phyloP scores from a whole-genome alignment of 2,113 vertebrate species.

The Ibidorhyncha struthersii region DNA sequence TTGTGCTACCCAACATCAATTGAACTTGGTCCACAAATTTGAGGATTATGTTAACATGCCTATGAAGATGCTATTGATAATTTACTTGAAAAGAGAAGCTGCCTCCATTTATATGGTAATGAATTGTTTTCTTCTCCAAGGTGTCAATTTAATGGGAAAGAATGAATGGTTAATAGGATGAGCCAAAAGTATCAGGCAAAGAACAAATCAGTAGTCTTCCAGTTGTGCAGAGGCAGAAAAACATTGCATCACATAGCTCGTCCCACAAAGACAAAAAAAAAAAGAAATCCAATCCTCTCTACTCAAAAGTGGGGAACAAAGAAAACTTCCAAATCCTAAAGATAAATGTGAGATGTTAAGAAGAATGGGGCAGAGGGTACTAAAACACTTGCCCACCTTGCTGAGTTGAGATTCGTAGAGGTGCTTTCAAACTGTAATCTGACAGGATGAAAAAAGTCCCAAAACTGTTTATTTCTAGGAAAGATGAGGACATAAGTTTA shows the following conservation, averaged over 20 bases:
- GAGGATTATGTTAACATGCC: background rate
- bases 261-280: background rate
- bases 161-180: background rate
- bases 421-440: background rate
- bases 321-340: background rate
- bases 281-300: background rate
- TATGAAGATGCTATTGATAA: background rate
- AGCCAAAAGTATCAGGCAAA: background rate
- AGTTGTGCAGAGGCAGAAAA: background rate
- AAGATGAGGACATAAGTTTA: background rate
- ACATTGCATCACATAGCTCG: background rate
- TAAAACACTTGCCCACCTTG: background rate
- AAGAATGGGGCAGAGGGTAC: background rate
- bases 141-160: background rate
- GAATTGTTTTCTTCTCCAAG: background rate
- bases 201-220: background rate
- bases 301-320: background rate
- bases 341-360: background rate
- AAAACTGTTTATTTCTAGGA: background rate
- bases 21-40: background rate
- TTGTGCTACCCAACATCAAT: background rate
- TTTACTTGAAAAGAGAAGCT: background rate
- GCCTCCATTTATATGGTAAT: background rate
- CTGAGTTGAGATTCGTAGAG: background rate
- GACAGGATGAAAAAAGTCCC: background rate